Evolutionary conservation across 2,113 vertebrate species (phyloP), one percentile per base, ranked within the genome.

Genomic region (Castor canadensis): DNA sequence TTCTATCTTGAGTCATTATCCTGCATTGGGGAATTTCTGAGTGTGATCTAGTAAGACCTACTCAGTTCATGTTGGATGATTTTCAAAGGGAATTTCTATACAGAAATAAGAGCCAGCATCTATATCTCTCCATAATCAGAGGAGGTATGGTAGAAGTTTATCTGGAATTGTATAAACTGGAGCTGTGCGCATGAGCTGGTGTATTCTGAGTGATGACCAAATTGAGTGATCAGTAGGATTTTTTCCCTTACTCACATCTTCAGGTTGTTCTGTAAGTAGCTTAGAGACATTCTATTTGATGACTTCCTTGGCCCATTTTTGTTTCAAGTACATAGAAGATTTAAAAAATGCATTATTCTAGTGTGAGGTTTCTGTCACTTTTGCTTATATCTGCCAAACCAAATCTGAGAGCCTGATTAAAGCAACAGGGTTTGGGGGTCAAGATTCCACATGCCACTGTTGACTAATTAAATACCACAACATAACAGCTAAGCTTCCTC

Each of bases 381-480:
- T 87, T 40, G 49, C 17, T 77, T n/a, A 0, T 45, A 60, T 75
- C 47, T 95, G 45, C 32, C 47, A 91, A 91, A 93, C 43, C 3
- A 80, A 88, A 85, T 52, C 9, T 73, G n/a, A 72, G 32, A 90
- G 45, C 45, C 66, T 79, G 45, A 79, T 88, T 85, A 88, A 91
- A 43, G 24, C 56, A 89, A 89, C 7, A 9, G 16, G 43, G 60
- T 82, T 52, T 56, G 66, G 7, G 64, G 64, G 86, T 92, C 69
- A 76, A 45, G 32, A 71, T 66, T 95, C 32, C 30, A 35, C 76
- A 71, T 9, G 38, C 5, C 56, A 60, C 15, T 79, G 9, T n/a
- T 58, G 26, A 79, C 73, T 94, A 92, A 96, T 93, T 94, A 94
- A 93, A 95, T 85, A 81, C 40, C 40, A 94, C 66, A 94, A 47